phyloP scores from a whole-genome alignment of 2,113 vertebrate genomes.

The Perca fluviatilis region DNA sequence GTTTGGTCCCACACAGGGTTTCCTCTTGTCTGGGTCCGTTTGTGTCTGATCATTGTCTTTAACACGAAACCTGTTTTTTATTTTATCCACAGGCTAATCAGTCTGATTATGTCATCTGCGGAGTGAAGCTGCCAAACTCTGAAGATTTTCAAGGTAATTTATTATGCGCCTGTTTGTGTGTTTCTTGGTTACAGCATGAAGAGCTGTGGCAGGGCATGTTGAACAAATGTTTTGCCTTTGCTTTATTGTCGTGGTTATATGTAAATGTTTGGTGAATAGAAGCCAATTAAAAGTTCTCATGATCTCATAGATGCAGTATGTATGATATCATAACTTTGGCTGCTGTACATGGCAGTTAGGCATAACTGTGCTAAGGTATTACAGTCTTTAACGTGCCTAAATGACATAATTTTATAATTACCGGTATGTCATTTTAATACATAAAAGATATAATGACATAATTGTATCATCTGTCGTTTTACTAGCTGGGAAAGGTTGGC shows the following conservation, averaged over 20 bases:
- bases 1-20: neutral
- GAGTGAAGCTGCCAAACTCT: slow-evolving; percentile 98
- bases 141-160: slow-evolving; percentile 98
- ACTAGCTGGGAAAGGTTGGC: slow-evolving; percentile 6
- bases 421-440: slow-evolving; percentile 5
- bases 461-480: slow-evolving; percentile 38
- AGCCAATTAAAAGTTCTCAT: slow-evolving; percentile 17
- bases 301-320: slow-evolving; percentile 37
- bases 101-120: slow-evolving; percentile 97
- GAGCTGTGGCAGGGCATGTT: slow-evolving; percentile 4
- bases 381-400: neutral
- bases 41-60: slow-evolving; percentile 27
- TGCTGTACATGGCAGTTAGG: slow-evolving; percentile 17
- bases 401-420: slow-evolving; percentile 33
- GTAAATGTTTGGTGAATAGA: slow-evolving; percentile 24
- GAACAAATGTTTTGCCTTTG: slow-evolving; percentile 38
- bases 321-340: slow-evolving; percentile 46
- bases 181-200: slow-evolving; percentile 25
- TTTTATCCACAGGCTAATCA: slow-evolving; percentile 89
- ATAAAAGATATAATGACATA: slow-evolving; percentile 54
- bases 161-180: slow-evolving; percentile 11
- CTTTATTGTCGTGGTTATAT: slow-evolving; percentile 7
- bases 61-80: slow-evolving; percentile 41
- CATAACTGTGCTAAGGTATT: neutral
- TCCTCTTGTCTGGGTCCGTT: slow-evolving; percentile 23